phyloP scores from a whole-genome alignment of 2,888 invertebrate genomes.

The Drosophila demipolita region DNA sequence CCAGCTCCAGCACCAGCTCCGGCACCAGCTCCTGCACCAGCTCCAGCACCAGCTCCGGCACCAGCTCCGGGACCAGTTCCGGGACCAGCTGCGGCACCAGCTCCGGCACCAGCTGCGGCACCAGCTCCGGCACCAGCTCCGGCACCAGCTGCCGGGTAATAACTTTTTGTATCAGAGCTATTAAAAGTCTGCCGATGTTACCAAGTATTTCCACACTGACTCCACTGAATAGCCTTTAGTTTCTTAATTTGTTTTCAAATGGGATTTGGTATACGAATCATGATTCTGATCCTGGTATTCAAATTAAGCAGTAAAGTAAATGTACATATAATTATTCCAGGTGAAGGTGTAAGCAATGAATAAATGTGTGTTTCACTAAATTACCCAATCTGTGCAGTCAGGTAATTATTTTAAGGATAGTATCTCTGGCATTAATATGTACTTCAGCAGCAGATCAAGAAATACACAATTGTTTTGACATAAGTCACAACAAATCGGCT shows the following conservation, averaged over 20 bases:
- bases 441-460: constrained; percentile 31
- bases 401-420: constrained; percentile 19
- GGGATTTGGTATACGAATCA: constrained; percentile 57
- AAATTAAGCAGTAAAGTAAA: background rate
- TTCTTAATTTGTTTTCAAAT: background rate
- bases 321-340: constrained; percentile 3
- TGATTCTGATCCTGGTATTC: background rate
- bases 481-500: constrained; percentile 79
- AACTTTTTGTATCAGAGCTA: background rate
- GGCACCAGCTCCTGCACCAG: constrained; percentile 1
- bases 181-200: background rate
- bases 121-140: background rate
- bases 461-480: constrained; percentile 70
- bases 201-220: background rate
- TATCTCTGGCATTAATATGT: constrained; percentile 13
- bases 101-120: background rate
- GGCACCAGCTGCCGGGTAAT: background rate
- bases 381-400: background rate
- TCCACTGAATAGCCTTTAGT: background rate
- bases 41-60: constrained; percentile 16
- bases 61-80: background rate
- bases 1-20: constrained; percentile 9
- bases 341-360: constrained; percentile 6
- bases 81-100: background rate
- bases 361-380: background rate